These are phyloP conservation scores for Ceratina calcarata DNA, from an alignment of 1,140 invertebrate genomes.

Conservation along the genomic window DNA sequence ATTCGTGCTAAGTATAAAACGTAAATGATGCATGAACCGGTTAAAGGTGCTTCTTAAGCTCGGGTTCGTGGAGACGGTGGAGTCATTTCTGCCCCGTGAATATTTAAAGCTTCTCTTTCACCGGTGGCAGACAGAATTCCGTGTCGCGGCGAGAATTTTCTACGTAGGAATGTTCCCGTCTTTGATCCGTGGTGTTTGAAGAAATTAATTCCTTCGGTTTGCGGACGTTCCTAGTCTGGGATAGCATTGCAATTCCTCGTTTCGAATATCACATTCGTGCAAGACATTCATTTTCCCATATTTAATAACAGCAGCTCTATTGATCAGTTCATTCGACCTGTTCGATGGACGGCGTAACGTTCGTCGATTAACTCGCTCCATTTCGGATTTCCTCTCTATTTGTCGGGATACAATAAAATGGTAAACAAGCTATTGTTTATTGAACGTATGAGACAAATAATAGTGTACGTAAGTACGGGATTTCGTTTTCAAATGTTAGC, in stretches of 20 bases:
- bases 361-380: no score
- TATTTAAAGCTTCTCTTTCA: neutral
- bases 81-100: conserved; percentile 8
- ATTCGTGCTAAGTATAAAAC: neutral
- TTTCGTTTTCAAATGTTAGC: neutral
- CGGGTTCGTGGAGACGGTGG: neutral
- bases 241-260: neutral
- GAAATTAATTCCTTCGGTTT: neutral
- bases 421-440: neutral
- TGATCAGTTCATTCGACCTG: no score
- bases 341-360: no score
- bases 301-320: no score
- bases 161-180: neutral
- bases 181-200: neutral
- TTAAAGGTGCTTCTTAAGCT: neutral
- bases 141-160: neutral
- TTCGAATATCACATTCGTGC: neutral
- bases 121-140: neutral
- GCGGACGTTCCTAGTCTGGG: neutral
- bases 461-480: neutral
- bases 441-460: neutral
- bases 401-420: neutral
- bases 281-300: neutral
- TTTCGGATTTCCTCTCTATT: neutral
- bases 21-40: neutral